phyloP scores from a whole-genome alignment of 2,888 invertebrate genomes.

The Acleris literana region DNA sequence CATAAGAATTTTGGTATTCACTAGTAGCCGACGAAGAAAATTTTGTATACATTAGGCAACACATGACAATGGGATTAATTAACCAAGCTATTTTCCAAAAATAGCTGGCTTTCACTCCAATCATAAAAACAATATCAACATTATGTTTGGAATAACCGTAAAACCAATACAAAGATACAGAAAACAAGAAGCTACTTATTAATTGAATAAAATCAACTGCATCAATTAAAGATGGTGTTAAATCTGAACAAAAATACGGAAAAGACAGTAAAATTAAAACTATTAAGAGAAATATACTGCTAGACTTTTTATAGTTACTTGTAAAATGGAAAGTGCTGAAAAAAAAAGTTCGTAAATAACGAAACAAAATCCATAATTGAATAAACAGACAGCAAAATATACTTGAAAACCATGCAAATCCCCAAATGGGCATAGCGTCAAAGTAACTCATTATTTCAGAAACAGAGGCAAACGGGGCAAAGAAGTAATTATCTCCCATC shows the following conservation, averaged over 20 bases:
- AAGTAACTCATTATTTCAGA: constrained; percentile 69
- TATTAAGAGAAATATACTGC: constrained; percentile 48
- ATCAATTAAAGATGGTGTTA: constrained; percentile 58
- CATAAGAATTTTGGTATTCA: constrained; percentile 49
- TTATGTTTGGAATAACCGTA: constrained; percentile 69
- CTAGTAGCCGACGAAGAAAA: constrained; percentile 43
- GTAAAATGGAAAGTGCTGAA: constrained; percentile 44
- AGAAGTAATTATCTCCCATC: constrained; percentile 56
- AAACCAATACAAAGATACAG: constrained; percentile 69
- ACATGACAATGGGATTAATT: constrained; percentile 60
- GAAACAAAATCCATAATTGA: constrained; percentile 62
- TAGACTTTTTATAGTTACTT: constrained; percentile 48
- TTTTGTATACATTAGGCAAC: constrained; percentile 49
- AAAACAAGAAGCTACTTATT: constrained; percentile 60
- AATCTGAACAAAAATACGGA: constrained; percentile 69
- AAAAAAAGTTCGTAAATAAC: constrained; percentile 58
- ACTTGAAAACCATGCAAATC: constrained; percentile 65
- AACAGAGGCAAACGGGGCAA: constrained; percentile 60
- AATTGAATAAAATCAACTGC: constrained; percentile 62
- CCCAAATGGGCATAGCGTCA: constrained; percentile 60
- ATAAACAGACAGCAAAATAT: constrained; percentile 59
- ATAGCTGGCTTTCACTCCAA: constrained; percentile 70
- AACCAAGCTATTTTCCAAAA: constrained; percentile 69
- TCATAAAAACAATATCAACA: constrained; percentile 75
- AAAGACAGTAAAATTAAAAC: constrained; percentile 52